These are phyloP conservation scores for Ericerus pela DNA, from an alignment of 1,140 invertebrate genomes.

Conservation along the genomic window DNA sequence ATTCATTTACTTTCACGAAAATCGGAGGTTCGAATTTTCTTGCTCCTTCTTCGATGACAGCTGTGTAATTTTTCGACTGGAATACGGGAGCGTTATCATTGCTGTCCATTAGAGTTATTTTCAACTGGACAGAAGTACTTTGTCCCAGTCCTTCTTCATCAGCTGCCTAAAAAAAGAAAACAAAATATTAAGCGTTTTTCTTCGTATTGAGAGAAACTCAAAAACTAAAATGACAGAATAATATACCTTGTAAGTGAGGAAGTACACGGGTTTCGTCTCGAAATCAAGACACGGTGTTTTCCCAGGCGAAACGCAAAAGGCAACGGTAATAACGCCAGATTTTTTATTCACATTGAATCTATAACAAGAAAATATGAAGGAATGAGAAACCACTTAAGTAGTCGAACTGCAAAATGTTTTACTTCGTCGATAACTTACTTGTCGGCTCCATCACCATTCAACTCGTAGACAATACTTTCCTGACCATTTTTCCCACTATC, in stretches of 20 bases:
- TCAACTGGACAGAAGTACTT: slow-evolving; percentile 56
- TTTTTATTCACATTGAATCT: slow-evolving; percentile 62
- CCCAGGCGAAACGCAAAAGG: slow-evolving; percentile 49
- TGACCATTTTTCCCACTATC: slow-evolving; percentile 65
- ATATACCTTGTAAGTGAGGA: slow-evolving; percentile 64
- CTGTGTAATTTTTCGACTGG: slow-evolving; percentile 50
- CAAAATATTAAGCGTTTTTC: slow-evolving; percentile 6
- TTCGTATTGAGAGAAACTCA: neutral
- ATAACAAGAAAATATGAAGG: slow-evolving; percentile 15
- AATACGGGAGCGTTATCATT: slow-evolving; percentile 79
- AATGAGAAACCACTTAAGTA: neutral
- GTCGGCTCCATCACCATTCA: slow-evolving; percentile 29
- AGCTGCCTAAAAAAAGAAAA: slow-evolving; percentile 44
- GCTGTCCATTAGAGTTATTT: slow-evolving; percentile 59
- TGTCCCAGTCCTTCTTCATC: slow-evolving; percentile 68
- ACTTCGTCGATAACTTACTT: slow-evolving; percentile 10
- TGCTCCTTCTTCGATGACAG: slow-evolving; percentile 69
- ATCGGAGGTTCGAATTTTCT: slow-evolving; percentile 56
- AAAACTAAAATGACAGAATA: slow-evolving; percentile 6
- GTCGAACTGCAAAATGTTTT: neutral
- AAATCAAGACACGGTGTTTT: slow-evolving; percentile 63
- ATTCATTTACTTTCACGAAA: slow-evolving; percentile 24
- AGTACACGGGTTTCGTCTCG: slow-evolving; percentile 66
- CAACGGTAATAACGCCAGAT: slow-evolving; percentile 68
- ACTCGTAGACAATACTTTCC: slow-evolving; percentile 66